phyloP scores from a whole-genome alignment of 2,888 invertebrate genomes.

The Eretmocerus hayati region DNA sequence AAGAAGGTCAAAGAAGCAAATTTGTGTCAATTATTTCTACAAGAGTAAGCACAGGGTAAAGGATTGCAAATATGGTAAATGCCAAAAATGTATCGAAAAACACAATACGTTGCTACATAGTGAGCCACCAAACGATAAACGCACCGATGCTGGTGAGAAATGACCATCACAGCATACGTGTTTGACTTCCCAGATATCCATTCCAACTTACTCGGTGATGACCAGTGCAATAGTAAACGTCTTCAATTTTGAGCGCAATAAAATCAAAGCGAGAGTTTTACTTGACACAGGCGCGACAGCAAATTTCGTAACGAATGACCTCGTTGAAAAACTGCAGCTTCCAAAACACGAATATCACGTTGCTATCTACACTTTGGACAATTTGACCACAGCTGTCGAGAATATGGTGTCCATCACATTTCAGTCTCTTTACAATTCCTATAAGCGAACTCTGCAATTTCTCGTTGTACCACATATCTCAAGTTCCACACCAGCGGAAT shows the following conservation, averaged over 20 bases:
- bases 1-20: not conserved
- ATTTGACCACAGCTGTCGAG: not conserved
- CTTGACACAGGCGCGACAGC: slow-evolving; percentile 2
- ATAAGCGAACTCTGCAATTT: not conserved
- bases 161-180: not conserved
- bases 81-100: not conserved
- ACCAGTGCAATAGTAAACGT: not conserved
- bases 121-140: not conserved
- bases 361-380: not conserved
- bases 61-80: not conserved
- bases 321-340: not conserved
- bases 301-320: not conserved
- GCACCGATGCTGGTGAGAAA: not conserved
- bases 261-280: not conserved
- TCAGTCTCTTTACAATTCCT: not conserved
- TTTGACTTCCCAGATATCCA: not conserved
- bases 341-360: not conserved
- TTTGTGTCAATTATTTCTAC: slow-evolving; percentile 2
- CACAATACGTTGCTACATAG: not conserved
- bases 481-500: not conserved
- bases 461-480: not conserved
- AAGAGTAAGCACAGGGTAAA: not conserved
- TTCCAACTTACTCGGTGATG: not conserved
- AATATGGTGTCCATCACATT: not conserved
- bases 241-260: not conserved